phyloP scores from a whole-genome alignment of 2,888 invertebrate species.

The Microdon myrmicae region DNA sequence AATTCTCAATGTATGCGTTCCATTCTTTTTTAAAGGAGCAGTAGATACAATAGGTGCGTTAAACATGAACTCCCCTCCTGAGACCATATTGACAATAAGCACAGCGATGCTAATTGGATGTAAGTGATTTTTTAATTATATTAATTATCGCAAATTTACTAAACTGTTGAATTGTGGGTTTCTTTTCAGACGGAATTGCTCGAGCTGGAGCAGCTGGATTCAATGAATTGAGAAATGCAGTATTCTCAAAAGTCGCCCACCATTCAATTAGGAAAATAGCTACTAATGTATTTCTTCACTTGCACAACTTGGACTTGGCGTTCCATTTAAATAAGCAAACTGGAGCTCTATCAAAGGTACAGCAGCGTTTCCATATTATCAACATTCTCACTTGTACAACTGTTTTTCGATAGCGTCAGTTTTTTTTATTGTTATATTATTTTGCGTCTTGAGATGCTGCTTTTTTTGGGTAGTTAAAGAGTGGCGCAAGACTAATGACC shows the following conservation, averaged over 20 bases:
- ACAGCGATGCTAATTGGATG: slow-evolving; percentile 88
- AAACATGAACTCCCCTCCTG: slow-evolving; percentile 81
- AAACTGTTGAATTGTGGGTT: background rate
- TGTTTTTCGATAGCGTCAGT: slow-evolving; percentile 3
- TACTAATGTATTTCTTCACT: slow-evolving; percentile 92
- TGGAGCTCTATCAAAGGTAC: slow-evolving; percentile 90
- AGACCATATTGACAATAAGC: slow-evolving; percentile 81
- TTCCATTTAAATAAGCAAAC: slow-evolving; percentile 96
- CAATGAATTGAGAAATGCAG: slow-evolving; percentile 96
- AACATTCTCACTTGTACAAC: slow-evolving; percentile 4
- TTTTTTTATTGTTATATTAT: slow-evolving; percentile 48
- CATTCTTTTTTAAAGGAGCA: slow-evolving; percentile 94
- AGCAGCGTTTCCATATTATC: background rate
- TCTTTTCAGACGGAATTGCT: slow-evolving; percentile 86
- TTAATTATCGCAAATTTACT: background rate
- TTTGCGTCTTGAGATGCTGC: too few species aligned
- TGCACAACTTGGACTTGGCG: slow-evolving; percentile 92
- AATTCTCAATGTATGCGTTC: slow-evolving; percentile 89
- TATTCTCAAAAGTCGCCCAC: slow-evolving; percentile 97
- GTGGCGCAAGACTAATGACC: too few species aligned
- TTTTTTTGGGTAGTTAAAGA: too few species aligned
- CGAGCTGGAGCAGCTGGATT: slow-evolving; percentile 90
- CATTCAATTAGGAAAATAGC: slow-evolving; percentile 95
- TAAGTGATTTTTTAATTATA: slow-evolving; percentile 69
- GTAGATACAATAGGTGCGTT: slow-evolving; percentile 86